Conservation (phyloP, 2,797 vertebrate genomes). For the Sebastes jordani region DNA sequence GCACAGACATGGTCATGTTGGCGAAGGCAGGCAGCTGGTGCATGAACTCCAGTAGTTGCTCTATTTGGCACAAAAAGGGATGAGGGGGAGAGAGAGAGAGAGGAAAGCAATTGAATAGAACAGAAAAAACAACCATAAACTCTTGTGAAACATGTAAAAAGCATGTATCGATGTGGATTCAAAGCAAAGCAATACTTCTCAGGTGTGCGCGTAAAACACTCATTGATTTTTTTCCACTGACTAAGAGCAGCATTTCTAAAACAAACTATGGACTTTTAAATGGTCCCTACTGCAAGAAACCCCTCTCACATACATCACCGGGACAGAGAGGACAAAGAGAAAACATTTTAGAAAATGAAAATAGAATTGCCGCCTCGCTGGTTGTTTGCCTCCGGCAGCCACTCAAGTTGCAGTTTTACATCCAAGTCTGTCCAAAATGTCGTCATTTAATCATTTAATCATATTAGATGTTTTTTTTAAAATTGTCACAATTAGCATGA, state of each 20-base stretch:
- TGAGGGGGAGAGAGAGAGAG: not conserved
- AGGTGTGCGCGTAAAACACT: not conserved
- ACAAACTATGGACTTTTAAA: slow-evolving; percentile 7
- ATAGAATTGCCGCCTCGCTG: no score
- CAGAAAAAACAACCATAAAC: not conserved
- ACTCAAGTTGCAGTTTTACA: no score
- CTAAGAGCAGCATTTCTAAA: slow-evolving; percentile 8
- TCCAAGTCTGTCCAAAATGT: no score
- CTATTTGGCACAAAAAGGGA: slow-evolving; percentile 70
- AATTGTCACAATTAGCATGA: no score
- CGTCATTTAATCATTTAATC: no score
- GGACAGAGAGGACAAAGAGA: not conserved
- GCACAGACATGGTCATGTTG: slow-evolving; percentile 99
- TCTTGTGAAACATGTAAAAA: not conserved
- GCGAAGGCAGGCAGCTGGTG: slow-evolving; percentile 98
- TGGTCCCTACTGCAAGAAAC: not conserved
- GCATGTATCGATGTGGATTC: not conserved
- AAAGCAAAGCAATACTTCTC: not conserved
- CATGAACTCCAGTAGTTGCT: slow-evolving; percentile 99
- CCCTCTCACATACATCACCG: not conserved
- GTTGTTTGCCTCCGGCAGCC: no score
- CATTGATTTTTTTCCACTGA: not conserved
- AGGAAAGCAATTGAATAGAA: not conserved
- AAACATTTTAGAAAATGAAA: not conserved
- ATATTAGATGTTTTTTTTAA: rapidly evolving